Percentiles rank a stretch among this genome's conserved stretches.
phyloP scores from a whole-genome alignment of 1,140 invertebrate genomes.

The Drosophila sulfurigaster region DNA sequence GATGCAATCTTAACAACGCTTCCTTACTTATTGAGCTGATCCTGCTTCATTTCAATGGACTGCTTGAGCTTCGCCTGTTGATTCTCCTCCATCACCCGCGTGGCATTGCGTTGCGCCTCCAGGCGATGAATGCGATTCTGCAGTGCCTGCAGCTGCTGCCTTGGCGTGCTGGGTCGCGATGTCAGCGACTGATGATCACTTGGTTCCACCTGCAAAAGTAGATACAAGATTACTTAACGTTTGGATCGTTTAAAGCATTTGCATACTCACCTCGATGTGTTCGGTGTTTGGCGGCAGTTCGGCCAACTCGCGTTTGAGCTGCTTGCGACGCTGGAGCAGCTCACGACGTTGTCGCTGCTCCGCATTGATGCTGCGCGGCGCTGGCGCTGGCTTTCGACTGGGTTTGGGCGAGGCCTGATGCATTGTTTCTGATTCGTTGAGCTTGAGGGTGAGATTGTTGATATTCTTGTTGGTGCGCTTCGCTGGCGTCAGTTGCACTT shows the following conservation, averaged over 20 bases:
- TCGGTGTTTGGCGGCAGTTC: slow-evolving; percentile 44
- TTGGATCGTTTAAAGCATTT: not conserved
- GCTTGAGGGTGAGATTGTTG: slow-evolving; percentile 80
- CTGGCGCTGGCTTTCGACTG: slow-evolving; percentile 74
- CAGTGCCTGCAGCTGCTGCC: slow-evolving; percentile 61
- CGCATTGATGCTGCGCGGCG: slow-evolving; percentile 86
- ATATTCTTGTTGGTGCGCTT: slow-evolving; percentile 78
- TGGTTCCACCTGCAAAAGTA: slow-evolving; percentile 12
- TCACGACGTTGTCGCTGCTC: slow-evolving; percentile 85
- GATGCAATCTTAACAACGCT: not conserved
- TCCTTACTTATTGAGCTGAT: slow-evolving; percentile 76
- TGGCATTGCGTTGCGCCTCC: slow-evolving; percentile 83
- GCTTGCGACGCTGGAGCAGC: slow-evolving; percentile 85
- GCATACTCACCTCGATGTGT: slow-evolving; percentile 34
- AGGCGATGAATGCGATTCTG: slow-evolving; percentile 77
- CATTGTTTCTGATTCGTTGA: slow-evolving; percentile 39
- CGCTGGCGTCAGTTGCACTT: slow-evolving; percentile 32
- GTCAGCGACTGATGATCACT: slow-evolving; percentile 1
- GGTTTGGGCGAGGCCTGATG: slow-evolving; percentile 58
- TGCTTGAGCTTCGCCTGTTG: slow-evolving; percentile 84
- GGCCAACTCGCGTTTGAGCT: slow-evolving; percentile 61
- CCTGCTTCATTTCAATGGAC: slow-evolving; percentile 83
- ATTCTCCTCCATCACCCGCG: slow-evolving; percentile 84
- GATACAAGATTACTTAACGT: not conserved
- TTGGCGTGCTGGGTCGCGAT: slow-evolving; percentile 22